These are phyloP conservation scores for Nothobranchius kuhntae DNA, from an alignment of 2,113 vertebrate genomes.

Conservation along the genomic window DNA sequence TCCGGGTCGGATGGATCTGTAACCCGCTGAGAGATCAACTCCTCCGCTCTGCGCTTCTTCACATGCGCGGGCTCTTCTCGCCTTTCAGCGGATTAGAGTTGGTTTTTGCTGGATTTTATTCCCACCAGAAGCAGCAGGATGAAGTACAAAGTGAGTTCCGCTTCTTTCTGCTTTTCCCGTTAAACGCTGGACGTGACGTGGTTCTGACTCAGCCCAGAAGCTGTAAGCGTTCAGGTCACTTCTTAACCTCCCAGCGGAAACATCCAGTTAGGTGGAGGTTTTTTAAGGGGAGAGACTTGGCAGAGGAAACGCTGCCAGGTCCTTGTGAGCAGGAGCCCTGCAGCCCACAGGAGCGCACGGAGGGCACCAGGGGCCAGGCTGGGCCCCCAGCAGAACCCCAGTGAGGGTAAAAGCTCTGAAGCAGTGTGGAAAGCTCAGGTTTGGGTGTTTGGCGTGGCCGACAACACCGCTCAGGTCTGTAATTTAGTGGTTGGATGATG, in stretches of 20 bases:
- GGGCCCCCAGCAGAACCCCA: background rate
- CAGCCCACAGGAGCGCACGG: slow-evolving; percentile 25
- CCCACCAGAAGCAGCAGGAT: slow-evolving; percentile 52
- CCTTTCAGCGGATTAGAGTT: slow-evolving; percentile 64
- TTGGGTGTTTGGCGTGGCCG: background rate
- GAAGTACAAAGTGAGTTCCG: slow-evolving; percentile 81
- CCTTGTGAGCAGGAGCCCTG: background rate
- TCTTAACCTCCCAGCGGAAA: background rate
- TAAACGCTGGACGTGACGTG: background rate
- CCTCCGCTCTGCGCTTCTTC: background rate
- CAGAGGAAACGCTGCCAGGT: background rate
- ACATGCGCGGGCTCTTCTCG: slow-evolving; percentile 38
- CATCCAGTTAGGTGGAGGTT: slow-evolving; percentile 4
- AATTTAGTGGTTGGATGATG: slow-evolving; percentile 1
- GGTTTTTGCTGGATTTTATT: slow-evolving; percentile 35
- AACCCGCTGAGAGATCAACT: slow-evolving; percentile 11
- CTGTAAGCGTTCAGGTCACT: background rate
- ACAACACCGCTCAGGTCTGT: background rate
- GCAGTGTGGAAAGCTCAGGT: background rate
- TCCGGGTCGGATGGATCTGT: slow-evolving; percentile 61
- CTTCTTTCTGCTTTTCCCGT: background rate
- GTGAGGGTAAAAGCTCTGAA: too few relatives aligned
- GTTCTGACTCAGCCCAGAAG: background rate
- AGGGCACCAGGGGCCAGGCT: background rate
- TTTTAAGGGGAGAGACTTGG: background rate